Conservation (phyloP, 2,888 invertebrate genomes). For the Temnothorax rugatulus region DNA sequence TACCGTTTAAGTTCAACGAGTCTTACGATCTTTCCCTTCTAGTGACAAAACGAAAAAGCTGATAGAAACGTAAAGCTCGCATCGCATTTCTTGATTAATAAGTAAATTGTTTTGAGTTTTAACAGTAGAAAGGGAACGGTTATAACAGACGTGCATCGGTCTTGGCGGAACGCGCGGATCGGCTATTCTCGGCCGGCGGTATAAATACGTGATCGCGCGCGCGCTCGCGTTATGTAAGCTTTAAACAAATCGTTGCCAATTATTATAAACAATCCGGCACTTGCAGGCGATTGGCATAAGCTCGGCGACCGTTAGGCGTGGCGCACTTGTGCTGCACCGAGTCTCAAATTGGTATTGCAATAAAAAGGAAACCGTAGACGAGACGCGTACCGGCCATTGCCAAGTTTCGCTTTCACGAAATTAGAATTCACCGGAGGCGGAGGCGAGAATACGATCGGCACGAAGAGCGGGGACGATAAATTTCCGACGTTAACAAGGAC, state of each 20-base stretch:
- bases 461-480: conserved; percentile 23
- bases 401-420: conserved; percentile 67
- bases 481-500: conserved; percentile 37
- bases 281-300: conserved; percentile 64
- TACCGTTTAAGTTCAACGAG: conserved; percentile 64
- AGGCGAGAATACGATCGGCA: conserved; percentile 23
- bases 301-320: conserved; percentile 34
- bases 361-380: conserved; percentile 65
- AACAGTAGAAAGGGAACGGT: conserved; percentile 68
- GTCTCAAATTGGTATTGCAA: conserved; percentile 73
- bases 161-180: conserved; percentile 74
- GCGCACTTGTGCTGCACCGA: conserved; percentile 42
- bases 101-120: conserved; percentile 64
- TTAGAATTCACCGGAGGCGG: conserved; percentile 65
- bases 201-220: conserved; percentile 78
- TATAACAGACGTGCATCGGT: conserved; percentile 70
- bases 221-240: conserved; percentile 81
- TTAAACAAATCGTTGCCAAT: conserved; percentile 81
- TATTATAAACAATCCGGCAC: conserved; percentile 81
- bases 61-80: not conserved
- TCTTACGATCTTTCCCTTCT: conserved; percentile 38
- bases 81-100: not conserved
- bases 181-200: conserved; percentile 81
- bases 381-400: conserved; percentile 68
- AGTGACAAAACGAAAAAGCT: not conserved